Conservation (phyloP, 37 sponge, comb jelly and placozoan genomes). For the Ianthella basta region DNA sequence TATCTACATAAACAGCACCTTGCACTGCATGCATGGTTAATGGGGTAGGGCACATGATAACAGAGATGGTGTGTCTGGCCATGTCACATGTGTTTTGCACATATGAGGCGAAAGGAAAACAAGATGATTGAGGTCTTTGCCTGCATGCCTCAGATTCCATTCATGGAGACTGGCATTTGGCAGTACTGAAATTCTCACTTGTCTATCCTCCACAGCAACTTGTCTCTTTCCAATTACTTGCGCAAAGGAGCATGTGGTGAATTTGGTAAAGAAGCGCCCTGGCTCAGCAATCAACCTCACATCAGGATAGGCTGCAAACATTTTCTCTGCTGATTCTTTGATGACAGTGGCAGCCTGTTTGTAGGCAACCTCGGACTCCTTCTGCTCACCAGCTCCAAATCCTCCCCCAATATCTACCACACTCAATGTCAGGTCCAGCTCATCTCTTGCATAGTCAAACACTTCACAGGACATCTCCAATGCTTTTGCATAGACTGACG, state of each 20-base stretch:
- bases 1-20: too few species aligned
- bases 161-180: too few species aligned
- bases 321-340: not conserved
- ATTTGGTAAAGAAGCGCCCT: conserved; percentile 85
- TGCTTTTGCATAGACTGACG: conserved; percentile 64
- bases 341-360: conserved; percentile 2
- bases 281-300: conserved; percentile 90
- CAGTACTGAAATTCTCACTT: too few species aligned
- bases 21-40: too few species aligned
- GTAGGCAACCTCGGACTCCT: conserved; percentile 44
- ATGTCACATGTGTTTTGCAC: too few species aligned
- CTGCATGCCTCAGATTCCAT: too few species aligned
- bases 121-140: too few species aligned
- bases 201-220: not conserved
- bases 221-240: conserved; percentile 69
- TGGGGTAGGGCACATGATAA: too few species aligned
- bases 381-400: conserved; percentile 60
- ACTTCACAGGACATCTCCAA: conserved; percentile 60
- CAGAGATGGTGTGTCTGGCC: too few species aligned
- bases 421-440: conserved; percentile 62
- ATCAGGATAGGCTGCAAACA: not conserved
- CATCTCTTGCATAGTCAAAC: conserved; percentile 52
- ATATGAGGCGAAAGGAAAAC: too few species aligned
- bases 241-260: conserved; percentile 66
- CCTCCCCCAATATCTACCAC: conserved; percentile 95